Evolutionary conservation across 2,888 invertebrate species (phyloP).

Genomic region (Phalera bucephala): DNA sequence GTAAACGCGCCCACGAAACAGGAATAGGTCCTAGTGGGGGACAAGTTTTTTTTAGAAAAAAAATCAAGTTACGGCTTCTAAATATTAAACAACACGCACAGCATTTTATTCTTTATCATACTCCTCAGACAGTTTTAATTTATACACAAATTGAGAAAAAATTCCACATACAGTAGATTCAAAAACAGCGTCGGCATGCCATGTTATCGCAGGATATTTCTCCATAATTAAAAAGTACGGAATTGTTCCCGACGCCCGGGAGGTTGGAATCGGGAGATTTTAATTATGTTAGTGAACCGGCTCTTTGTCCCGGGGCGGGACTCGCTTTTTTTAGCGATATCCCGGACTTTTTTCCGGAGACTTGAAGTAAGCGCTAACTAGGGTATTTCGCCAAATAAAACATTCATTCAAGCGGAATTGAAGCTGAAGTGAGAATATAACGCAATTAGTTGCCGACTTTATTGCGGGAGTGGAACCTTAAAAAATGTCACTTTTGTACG

Average conservation of each 20-base stretch:
- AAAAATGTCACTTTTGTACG: too few species aligned
- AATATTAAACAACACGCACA: too few species aligned
- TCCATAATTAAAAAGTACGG: conserved; percentile 45
- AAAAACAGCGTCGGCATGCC: conserved; percentile 2
- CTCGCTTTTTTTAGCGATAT: conserved; percentile 49
- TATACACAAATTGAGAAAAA: conserved; percentile 1
- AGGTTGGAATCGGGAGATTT: conserved; percentile 48
- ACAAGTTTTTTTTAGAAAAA: too few species aligned
- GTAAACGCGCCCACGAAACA: too few species aligned
- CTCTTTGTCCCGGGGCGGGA: conserved; percentile 40
- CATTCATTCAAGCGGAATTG: conserved; percentile 23
- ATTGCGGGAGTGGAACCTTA: too few species aligned
- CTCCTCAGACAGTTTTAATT: conserved; percentile 9
- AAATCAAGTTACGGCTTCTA: too few species aligned
- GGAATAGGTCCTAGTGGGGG: too few species aligned
- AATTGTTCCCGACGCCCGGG: conserved; percentile 39
- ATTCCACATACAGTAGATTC: not conserved
- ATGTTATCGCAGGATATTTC: conserved; percentile 39
- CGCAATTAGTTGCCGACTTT: conserved; percentile 27
- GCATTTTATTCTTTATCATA: conserved; percentile 12
- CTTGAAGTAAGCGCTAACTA: conserved; percentile 46
- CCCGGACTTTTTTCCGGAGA: conserved; percentile 40
- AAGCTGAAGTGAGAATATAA: conserved; percentile 13
- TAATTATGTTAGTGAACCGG: conserved; percentile 55
- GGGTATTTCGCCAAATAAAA: conserved; percentile 42